Conservation (phyloP, 2,888 invertebrate genomes). For the Ornithoptera alexandrae region DNA sequence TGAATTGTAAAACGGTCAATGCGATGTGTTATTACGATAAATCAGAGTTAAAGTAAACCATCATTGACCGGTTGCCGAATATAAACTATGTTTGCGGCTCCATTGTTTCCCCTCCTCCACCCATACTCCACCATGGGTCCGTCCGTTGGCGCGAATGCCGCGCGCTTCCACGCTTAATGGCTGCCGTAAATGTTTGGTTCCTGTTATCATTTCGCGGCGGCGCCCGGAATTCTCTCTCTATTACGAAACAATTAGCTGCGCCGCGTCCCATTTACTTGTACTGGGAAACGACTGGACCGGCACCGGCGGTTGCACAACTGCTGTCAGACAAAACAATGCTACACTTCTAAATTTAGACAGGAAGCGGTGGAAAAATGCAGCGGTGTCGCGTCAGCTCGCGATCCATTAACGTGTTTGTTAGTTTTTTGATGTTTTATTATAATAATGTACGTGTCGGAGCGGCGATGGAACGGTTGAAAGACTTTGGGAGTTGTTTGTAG, state of each 20-base stretch:
- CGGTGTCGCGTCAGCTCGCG: constrained; percentile 26
- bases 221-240: constrained; percentile 32
- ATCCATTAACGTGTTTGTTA: constrained; percentile 29
- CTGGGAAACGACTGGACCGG: constrained; percentile 62
- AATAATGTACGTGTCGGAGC: background rate
- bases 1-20: background rate
- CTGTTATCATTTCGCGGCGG: constrained; percentile 29
- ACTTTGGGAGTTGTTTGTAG: constrained; percentile 43
- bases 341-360: constrained; percentile 56
- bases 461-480: constrained; percentile 29
- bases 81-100: constrained; percentile 6
- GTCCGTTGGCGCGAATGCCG: background rate
- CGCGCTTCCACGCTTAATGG: constrained; percentile 12
- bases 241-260: constrained; percentile 61
- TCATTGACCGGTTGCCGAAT: constrained; percentile 15
- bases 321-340: constrained; percentile 71
- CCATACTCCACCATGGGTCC: too few species aligned
- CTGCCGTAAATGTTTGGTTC: constrained; percentile 15
- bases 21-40: constrained; percentile 10
- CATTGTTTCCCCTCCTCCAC: background rate
- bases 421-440: background rate
- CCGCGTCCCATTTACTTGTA: constrained; percentile 59
- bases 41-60: constrained; percentile 8
- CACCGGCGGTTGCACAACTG: constrained; percentile 60
- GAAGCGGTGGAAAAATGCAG: constrained; percentile 45